Conservation (phyloP, 2,797 vertebrate species). For the Mormyrus hasselquistii region DNA sequence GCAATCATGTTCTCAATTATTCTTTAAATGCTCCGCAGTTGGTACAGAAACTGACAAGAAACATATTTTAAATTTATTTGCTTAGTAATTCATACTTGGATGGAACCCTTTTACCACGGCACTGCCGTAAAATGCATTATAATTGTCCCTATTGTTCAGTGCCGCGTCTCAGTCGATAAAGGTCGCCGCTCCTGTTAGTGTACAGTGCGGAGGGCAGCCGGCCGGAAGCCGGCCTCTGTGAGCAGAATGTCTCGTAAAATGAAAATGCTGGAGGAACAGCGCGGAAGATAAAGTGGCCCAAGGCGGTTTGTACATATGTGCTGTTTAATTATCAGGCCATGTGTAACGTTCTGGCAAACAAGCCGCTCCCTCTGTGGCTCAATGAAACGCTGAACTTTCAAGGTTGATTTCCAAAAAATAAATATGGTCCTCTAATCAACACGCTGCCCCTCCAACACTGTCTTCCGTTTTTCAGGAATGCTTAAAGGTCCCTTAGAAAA, state of each 20-base stretch:
- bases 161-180: neutral
- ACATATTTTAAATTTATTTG: neutral
- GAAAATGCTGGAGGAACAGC: neutral
- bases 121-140: neutral
- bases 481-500: neutral
- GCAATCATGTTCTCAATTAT: neutral
- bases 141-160: neutral
- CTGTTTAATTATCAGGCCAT: neutral
- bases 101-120: neutral
- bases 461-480: neutral
- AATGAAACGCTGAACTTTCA: neutral
- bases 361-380: neutral
- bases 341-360: neutral
- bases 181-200: neutral
- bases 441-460: neutral
- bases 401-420: neutral
- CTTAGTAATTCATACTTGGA: neutral
- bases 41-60: neutral
- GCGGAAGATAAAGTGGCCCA: neutral
- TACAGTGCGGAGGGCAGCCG: neutral
- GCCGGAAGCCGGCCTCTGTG: neutral
- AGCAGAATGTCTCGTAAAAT: neutral
- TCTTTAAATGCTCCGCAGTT: neutral
- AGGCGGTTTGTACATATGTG: neutral
- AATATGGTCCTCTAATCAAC: constrained; percentile 1